Evolutionary conservation across 2,888 invertebrate species (phyloP).

Genomic region (Parthenolecanium corni): DNA sequence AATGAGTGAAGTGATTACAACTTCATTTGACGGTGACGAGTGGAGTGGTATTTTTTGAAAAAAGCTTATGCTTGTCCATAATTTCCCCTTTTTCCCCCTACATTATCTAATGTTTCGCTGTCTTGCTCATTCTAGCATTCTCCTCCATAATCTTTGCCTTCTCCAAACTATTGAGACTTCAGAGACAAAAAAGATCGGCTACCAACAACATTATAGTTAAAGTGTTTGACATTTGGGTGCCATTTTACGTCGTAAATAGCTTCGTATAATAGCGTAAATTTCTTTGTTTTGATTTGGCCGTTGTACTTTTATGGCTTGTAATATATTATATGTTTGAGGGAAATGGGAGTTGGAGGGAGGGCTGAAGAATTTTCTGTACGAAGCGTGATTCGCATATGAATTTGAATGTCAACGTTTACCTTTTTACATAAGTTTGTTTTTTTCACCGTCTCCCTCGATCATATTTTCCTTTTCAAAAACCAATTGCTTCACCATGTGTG

Average conservation of each 20-base stretch:
- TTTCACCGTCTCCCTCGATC: neutral
- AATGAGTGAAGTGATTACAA: too few species aligned
- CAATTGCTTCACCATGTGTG: neutral
- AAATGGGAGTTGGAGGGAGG: neutral
- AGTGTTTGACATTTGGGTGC: constrained; percentile 29
- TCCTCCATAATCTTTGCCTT: too few species aligned
- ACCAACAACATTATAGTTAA: constrained; percentile 29
- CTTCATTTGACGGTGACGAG: too few species aligned
- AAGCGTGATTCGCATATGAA: constrained; percentile 28
- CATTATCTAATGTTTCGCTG: too few species aligned
- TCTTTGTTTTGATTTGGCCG: constrained; percentile 29
- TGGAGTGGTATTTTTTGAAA: too few species aligned
- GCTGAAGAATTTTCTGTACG: constrained; percentile 7
- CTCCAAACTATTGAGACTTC: neutral
- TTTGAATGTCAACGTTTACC: constrained; percentile 26
- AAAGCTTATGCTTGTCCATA: neutral
- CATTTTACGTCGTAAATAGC: constrained; percentile 29
- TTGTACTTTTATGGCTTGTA: constrained; percentile 26
- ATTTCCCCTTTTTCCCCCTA: neutral
- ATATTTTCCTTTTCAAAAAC: neutral
- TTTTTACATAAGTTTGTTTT: constrained; percentile 1
- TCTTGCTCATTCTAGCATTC: too few species aligned
- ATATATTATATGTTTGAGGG: constrained; percentile 14
- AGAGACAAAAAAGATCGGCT: constrained; percentile 12
- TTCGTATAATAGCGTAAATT: constrained; percentile 28